Percentiles rank a stretch among this genome's conserved stretches.
Conservation (phyloP, 2,113 vertebrate species). For the Indri indri region DNA sequence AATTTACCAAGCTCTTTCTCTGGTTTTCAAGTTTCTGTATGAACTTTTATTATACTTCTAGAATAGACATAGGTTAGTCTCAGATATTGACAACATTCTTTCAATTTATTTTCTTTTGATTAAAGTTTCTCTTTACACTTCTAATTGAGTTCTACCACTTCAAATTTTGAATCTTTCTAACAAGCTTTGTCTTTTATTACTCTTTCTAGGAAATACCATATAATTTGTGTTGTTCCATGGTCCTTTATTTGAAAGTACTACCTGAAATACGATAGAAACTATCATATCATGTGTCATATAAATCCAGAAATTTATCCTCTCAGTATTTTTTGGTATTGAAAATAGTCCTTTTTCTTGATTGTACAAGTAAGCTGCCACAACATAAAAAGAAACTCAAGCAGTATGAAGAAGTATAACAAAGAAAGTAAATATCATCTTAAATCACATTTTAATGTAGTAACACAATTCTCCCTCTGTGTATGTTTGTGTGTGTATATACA, state of each 20-base stretch:
- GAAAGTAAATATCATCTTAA: not conserved
- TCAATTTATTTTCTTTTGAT: conserved; percentile 41
- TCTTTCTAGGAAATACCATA: not conserved
- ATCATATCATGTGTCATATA: not conserved
- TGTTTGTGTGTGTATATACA: not conserved
- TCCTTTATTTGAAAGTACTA: not conserved
- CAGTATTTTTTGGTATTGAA: not conserved
- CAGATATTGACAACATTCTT: conserved; percentile 18
- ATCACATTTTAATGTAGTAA: not conserved
- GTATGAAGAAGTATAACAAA: not conserved
- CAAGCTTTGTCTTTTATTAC: conserved; percentile 28
- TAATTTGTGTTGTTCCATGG: not conserved
- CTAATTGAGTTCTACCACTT: conserved; percentile 36
- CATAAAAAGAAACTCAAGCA: not conserved
- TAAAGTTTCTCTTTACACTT: conserved; percentile 52
- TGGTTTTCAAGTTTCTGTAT: not conserved
- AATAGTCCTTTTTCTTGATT: conserved; percentile 2
- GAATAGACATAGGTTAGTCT: not conserved
- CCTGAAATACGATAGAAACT: conserved; percentile 14
- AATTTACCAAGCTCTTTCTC: not conserved
- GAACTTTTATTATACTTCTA: not conserved
- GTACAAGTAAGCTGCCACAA: not conserved
- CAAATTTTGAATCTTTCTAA: conserved; percentile 55
- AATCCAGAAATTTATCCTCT: not conserved
- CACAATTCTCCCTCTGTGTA: not conserved